Evolutionary conservation across 2,797 vertebrate genomes (phyloP).

Genomic region (Morus bassanus): DNA sequence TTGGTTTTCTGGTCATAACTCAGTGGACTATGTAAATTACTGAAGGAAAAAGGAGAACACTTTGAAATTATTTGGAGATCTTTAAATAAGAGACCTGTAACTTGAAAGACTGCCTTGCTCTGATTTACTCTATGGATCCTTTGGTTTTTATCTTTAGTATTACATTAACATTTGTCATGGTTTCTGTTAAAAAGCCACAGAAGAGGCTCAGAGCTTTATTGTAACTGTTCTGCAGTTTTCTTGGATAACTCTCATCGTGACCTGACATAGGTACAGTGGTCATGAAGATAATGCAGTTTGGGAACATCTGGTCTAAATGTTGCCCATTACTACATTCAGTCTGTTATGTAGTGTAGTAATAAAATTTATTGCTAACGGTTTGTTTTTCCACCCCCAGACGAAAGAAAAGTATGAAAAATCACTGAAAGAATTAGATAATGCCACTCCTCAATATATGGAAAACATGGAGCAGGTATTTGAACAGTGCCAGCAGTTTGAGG

Average conservation of each 20-base stretch:
- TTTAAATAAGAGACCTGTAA: not conserved
- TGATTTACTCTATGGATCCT: not conserved
- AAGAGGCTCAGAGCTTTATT: not conserved
- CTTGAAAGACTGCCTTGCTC: not conserved
- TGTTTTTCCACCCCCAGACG: constrained; percentile 72
- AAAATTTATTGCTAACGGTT: not conserved
- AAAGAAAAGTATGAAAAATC: constrained; percentile 94
- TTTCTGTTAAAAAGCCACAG: not conserved
- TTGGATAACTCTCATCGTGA: not conserved
- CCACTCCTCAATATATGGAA: constrained; percentile 97
- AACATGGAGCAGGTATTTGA: constrained; percentile 99
- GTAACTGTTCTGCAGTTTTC: not conserved
- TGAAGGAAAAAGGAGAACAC: not conserved
- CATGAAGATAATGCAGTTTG: not conserved
- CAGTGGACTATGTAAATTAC: not conserved
- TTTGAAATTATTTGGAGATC: not conserved
- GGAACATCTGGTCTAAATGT: not conserved
- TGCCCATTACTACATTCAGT: not conserved
- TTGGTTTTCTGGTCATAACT: not conserved
- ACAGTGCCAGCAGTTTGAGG: constrained; percentile 96
- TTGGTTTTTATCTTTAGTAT: not conserved
- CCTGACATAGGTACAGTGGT: not conserved
- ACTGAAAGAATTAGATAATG: constrained; percentile 88
- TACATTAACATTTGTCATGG: not conserved
- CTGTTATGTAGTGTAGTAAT: not conserved